phyloP scores from a whole-genome alignment of 2,797 vertebrate species.

The Gallinago stenura region DNA sequence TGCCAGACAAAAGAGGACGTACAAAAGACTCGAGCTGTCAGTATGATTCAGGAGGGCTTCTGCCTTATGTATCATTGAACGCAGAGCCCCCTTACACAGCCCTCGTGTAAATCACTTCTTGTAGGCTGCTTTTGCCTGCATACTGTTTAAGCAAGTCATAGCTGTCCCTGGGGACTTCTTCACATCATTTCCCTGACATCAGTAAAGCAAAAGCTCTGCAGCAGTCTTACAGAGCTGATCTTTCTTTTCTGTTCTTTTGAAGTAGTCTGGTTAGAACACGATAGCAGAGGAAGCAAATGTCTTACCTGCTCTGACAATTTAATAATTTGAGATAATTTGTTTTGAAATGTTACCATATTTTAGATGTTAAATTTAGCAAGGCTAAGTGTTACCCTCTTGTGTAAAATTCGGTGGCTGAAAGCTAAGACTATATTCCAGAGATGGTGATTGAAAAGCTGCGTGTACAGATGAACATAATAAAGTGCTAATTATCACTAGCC shows the following conservation, averaged over 20 bases:
- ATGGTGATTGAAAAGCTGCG: neutral
- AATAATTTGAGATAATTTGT: neutral
- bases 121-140: neutral
- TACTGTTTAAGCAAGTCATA: neutral
- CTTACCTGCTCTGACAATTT: neutral
- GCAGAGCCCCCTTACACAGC: neutral
- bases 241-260: neutral
- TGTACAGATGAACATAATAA: neutral
- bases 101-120: neutral
- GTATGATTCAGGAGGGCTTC: neutral
- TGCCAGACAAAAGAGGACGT: neutral
- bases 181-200: neutral
- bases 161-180: neutral
- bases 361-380: neutral
- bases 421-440: neutral
- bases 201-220: neutral
- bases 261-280: neutral
- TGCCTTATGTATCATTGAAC: neutral
- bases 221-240: neutral
- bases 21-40: neutral
- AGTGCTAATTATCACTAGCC: neutral
- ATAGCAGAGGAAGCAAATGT: neutral
- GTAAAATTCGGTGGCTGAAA: neutral
- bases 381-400: neutral
- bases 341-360: neutral